A percentile compares a stretch with the other conserved stretches of the same genome.
Conservation (phyloP, 2,113 vertebrate species). For the Hiodon tergisus region DNA sequence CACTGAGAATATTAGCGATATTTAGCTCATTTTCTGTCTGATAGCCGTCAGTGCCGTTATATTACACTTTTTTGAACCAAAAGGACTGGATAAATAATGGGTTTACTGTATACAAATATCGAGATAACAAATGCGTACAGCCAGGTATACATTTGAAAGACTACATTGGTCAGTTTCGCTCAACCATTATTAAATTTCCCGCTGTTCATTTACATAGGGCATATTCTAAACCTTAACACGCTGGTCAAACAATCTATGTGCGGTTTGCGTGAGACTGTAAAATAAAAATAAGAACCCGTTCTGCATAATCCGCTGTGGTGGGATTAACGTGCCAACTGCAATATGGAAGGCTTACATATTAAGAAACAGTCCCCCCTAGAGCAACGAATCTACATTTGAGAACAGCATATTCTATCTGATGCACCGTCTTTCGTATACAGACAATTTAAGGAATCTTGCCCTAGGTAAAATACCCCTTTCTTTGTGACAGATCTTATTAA, state of each 20-base stretch:
- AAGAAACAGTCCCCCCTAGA: conserved; percentile 15
- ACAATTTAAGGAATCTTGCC: too few relatives aligned
- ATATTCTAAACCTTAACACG: background rate
- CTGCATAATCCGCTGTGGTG: conserved; percentile 62
- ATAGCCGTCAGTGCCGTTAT: conserved; percentile 4
- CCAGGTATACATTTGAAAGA: background rate
- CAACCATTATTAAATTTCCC: background rate
- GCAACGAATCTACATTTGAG: conserved; percentile 3
- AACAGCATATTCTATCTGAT: background rate
- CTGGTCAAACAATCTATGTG: conserved; percentile 30
- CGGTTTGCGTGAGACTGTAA: conserved; percentile 49
- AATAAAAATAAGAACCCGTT: conserved; percentile 28
- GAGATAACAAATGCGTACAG: too few relatives aligned
- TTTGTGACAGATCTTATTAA: too few relatives aligned
- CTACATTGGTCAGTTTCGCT: background rate
- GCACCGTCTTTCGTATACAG: background rate
- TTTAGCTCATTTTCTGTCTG: background rate
- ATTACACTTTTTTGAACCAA: background rate
- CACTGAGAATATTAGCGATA: background rate
- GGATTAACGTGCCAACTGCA: conserved; percentile 52
- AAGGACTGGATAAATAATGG: background rate
- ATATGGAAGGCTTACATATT: conserved; percentile 27
- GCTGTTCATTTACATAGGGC: background rate
- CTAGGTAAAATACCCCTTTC: too few relatives aligned
- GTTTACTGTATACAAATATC: too few relatives aligned